Percentiles rank a stretch among this genome's conserved stretches.
These are phyloP conservation scores for Cheilosia impressa DNA, from an alignment of 2,888 invertebrate species.

Conservation along the genomic window DNA sequence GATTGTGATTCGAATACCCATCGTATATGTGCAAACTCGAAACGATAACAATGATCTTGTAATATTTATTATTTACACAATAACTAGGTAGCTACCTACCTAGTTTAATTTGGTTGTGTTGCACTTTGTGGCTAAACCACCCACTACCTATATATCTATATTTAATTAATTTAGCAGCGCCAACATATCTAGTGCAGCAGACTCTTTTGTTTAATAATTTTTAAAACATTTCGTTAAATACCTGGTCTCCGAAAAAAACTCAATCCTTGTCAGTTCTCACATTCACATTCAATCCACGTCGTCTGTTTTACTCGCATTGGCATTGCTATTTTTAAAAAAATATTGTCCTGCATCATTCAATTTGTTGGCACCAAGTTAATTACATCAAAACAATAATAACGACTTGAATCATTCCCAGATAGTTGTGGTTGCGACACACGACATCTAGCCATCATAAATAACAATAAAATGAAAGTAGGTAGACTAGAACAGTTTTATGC, in stretches of 20 bases:
- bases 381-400: slow-evolving; percentile 45
- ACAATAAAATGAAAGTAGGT: slow-evolving; percentile 23
- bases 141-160: neutral
- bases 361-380: slow-evolving; percentile 66
- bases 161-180: neutral
- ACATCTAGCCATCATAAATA: slow-evolving; percentile 33
- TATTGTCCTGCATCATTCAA: slow-evolving; percentile 32
- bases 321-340: slow-evolving; percentile 51
- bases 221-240: neutral
- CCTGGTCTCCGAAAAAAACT: neutral
- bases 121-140: slow-evolving; percentile 1
- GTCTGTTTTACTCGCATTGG: slow-evolving; percentile 13
- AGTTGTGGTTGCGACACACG: slow-evolving; percentile 18
- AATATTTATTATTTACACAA: slow-evolving; percentile 40
- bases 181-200: slow-evolving; percentile 26
- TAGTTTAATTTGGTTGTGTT: slow-evolving; percentile 9
- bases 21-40: neutral
- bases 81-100: too few species aligned
- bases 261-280: slow-evolving; percentile 19
- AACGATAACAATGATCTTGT: slow-evolving; percentile 2
- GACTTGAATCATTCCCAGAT: slow-evolving; percentile 31
- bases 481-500: slow-evolving; percentile 1
- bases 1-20: neutral
- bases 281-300: neutral
- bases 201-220: slow-evolving; percentile 7